A percentile compares a stretch with the other conserved stretches of the same genome.
These are phyloP conservation scores for Rhyacophila evoluta DNA, from an alignment of 2,888 invertebrate genomes.

Conservation along the genomic window DNA sequence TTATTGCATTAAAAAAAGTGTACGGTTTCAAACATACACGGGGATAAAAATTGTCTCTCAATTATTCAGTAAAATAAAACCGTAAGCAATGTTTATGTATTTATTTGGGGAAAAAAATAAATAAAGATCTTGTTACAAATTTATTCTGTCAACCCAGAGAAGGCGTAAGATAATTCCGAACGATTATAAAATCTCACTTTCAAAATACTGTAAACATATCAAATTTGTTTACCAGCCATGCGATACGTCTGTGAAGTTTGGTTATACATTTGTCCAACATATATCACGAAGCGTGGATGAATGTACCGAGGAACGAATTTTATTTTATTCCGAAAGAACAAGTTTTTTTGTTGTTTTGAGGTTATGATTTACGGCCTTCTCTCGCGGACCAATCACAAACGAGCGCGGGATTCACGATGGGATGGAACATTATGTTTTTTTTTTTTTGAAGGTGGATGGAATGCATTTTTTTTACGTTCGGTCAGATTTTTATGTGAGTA, in stretches of 20 bases:
- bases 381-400: conserved; percentile 50
- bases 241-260: conserved; percentile 35
- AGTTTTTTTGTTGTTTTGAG: conserved; percentile 46
- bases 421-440: conserved; percentile 43
- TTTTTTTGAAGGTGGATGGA: conserved; percentile 46
- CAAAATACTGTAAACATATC: conserved; percentile 43
- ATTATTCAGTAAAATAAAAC: conserved; percentile 2
- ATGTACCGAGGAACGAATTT: conserved; percentile 19
- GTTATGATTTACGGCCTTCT: conserved; percentile 52
- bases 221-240: conserved; percentile 38
- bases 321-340: conserved; percentile 42
- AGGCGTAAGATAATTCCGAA: conserved; percentile 37
- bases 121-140: conserved; percentile 46
- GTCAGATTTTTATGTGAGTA: conserved; percentile 53
- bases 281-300: conserved; percentile 40
- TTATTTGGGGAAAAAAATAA: conserved; percentile 20
- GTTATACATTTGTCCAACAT: conserved; percentile 44
- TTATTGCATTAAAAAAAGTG: neutral
- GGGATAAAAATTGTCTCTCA: neutral
- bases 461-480: conserved; percentile 53
- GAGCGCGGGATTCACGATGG: conserved; percentile 49
- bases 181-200: conserved; percentile 43
- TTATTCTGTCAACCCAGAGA: conserved; percentile 42
- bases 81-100: neutral
- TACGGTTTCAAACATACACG: neutral